These are phyloP conservation scores for Drosophila ogumai DNA, from an alignment of 1,140 invertebrate species.

Conservation along the genomic window DNA sequence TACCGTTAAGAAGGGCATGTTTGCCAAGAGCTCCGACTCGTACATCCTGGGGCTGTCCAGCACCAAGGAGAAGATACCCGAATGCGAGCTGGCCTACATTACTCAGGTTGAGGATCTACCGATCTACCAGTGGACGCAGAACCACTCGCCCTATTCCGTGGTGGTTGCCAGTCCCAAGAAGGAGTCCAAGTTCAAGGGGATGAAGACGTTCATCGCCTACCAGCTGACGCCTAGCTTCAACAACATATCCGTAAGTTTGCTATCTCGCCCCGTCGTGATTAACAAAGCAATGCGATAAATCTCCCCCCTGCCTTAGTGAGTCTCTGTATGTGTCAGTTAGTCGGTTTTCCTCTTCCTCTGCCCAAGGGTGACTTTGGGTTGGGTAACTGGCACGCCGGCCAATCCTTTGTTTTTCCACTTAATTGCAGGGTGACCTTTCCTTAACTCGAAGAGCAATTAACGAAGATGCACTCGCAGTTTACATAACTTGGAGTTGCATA, in stretches of 20 bases:
- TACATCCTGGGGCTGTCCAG: constrained; percentile 92
- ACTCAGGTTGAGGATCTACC: constrained; percentile 88
- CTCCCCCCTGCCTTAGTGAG: constrained; percentile 1
- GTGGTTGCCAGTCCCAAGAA: constrained; percentile 97
- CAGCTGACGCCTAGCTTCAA: constrained; percentile 97
- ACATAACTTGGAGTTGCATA: constrained; percentile 10
- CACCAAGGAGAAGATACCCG: constrained; percentile 90
- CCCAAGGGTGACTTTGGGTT: constrained; percentile 25
- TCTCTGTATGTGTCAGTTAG: constrained; percentile 10
- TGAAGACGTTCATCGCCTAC: constrained; percentile 99
- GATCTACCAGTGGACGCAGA: constrained; percentile 89
- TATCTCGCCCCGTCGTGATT: constrained; percentile 39
- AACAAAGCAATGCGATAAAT: constrained; percentile 56
- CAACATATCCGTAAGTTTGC: constrained; percentile 92
- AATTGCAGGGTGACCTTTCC: constrained; percentile 11
- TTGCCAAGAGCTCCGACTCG: constrained; percentile 90
- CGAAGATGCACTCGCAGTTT: background rate
- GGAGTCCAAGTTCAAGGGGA: constrained; percentile 97
- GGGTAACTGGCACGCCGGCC: background rate
- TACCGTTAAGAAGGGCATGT: constrained; percentile 92
- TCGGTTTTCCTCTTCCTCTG: constrained; percentile 9
- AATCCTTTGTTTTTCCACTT: constrained; percentile 17
- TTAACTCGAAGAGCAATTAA: constrained; percentile 11
- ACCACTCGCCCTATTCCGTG: constrained; percentile 91
- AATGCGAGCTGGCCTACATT: constrained; percentile 92